Base-by-base conservation (phyloP, 64 coral and sea anemone species). In the Montipora efflorescens region DNA sequence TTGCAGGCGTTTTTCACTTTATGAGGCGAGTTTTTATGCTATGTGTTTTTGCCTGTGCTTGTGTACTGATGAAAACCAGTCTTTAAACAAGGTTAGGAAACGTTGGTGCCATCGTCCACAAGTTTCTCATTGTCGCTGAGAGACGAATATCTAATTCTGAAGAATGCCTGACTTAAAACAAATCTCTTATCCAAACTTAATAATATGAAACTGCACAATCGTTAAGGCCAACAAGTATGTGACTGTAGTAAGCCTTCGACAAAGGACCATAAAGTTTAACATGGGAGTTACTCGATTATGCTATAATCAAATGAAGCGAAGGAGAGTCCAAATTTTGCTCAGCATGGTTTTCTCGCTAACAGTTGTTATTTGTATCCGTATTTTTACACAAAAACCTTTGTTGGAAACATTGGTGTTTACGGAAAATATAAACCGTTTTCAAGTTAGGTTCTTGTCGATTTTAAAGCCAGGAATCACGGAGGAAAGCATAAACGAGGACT, bases 301-400 rank as follows among this genome's bases (percentile, higher is more conserved):
- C 12, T 86, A 86, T 7, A 86, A 86, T 51, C 67, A 86, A 48
- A 13, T 43, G 62, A 71, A 72, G 67, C 16, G 82, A 23, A 86
- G 68, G 8, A 86, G 28, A 23, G n/a, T 21, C 7, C 64, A 86
- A 5, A 11, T 72, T 86, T 66, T 86, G 0, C 36, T 46, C 7
- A 1, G 10, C 5, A 46, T 84, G 47, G 46, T 86, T 21, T 86
- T 86, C 36, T 8, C 47, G n/a, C 16, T 86, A 7, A 8, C 66
- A 5, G 47, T 14, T 67, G 8, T 23, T 21, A 5, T 71, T 71
- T 71, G 68, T 23, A 23, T 71, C 14, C 21, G 28, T 68, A 12
- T 86, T 68, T 45, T 16, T 4, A 48, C 67, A 71, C 82, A 48
- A 84, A 13, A 84, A 16, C 66, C 53, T 57, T 57, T 18, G 3